A percentile compares a stretch with the other conserved stretches of the same genome.
Conservation (phyloP, 2,113 vertebrate genomes). For the Tenrec ecaudatus region DNA sequence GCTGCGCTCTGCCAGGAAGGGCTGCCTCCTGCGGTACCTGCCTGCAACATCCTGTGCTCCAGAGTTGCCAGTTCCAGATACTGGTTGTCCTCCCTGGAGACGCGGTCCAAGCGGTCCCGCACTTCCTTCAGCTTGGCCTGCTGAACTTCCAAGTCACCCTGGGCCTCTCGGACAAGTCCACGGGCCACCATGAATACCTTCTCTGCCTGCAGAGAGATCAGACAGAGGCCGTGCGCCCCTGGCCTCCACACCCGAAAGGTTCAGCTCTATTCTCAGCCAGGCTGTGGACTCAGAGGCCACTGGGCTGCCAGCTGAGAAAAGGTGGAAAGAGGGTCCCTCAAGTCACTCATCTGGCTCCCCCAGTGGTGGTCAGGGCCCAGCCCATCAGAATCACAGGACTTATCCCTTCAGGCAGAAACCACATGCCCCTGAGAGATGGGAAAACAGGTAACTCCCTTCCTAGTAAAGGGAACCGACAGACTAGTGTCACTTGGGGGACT, state of each 20-base stretch:
- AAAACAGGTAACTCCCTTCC: background rate
- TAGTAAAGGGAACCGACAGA: background rate
- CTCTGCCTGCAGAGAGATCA: conserved; percentile 90
- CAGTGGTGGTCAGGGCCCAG: background rate
- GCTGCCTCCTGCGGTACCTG: conserved; percentile 70
- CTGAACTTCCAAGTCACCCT: conserved; percentile 90
- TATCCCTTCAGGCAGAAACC: conserved; percentile 54
- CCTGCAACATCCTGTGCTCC: conserved; percentile 97
- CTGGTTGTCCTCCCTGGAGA: conserved; percentile 95
- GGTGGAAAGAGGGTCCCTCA: background rate
- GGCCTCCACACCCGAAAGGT: background rate
- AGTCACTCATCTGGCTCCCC: conserved; percentile 13
- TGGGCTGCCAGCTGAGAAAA: background rate
- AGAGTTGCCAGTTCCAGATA: conserved; percentile 96
- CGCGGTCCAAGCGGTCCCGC: conserved; percentile 94
- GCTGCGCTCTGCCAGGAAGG: background rate
- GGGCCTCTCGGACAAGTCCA: conserved; percentile 94
- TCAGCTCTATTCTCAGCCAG: background rate
- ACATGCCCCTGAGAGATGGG: conserved; percentile 42
- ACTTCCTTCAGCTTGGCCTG: conserved; percentile 94
- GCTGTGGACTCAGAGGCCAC: background rate
- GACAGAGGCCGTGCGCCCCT: background rate
- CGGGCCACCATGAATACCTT: conserved; percentile 96
- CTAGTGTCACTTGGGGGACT: background rate
- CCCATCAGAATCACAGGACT: background rate